Conservation (phyloP, 2,797 vertebrate species). For the Cuculus canorus region DNA sequence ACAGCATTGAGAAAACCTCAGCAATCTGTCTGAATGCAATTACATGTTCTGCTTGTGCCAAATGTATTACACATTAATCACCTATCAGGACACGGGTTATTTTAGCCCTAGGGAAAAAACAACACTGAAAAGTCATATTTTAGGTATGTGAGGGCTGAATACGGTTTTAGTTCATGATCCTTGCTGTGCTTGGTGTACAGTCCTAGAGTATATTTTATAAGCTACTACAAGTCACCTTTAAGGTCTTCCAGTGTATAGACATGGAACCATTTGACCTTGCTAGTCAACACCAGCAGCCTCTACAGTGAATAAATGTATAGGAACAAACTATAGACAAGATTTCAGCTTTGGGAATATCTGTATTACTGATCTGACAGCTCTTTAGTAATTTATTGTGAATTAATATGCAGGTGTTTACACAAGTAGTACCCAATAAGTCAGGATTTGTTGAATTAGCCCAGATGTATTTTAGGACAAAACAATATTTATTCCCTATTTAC, state of each 20-base stretch:
- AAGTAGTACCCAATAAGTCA: background rate
- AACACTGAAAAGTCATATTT: background rate
- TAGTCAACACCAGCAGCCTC: background rate
- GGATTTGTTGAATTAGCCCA: background rate
- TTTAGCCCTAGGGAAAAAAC: background rate
- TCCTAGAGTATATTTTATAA: background rate
- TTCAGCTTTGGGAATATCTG: background rate
- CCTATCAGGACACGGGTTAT: background rate
- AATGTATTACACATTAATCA: background rate
- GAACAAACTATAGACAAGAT: background rate
- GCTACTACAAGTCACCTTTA: background rate
- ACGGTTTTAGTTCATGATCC: background rate
- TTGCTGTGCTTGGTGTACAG: background rate
- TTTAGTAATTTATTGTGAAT: background rate
- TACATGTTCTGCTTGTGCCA: background rate
- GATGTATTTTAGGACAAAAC: background rate
- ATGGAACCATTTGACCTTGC: background rate
- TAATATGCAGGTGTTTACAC: background rate
- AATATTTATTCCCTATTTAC: background rate
- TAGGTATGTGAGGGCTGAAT: background rate
- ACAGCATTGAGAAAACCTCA: background rate
- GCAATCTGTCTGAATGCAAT: constrained; percentile 8
- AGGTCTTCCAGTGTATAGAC: background rate
- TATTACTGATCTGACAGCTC: background rate
- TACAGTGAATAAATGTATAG: background rate